A percentile compares a stretch with the other conserved stretches of the same genome.
phyloP scores from a whole-genome alignment of 2,797 vertebrate genomes.

The Orestias chungarensis region DNA sequence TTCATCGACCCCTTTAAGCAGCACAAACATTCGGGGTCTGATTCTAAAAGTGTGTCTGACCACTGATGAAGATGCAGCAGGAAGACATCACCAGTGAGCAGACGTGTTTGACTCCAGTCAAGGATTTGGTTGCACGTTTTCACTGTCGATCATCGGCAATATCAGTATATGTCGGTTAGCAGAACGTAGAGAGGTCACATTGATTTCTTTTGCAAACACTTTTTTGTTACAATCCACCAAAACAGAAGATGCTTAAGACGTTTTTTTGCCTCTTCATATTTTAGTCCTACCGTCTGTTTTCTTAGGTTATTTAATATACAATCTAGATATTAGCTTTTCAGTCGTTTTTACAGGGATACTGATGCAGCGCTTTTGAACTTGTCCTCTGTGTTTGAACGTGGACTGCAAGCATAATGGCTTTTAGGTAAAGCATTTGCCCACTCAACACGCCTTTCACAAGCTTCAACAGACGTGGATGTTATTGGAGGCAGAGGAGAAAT shows the following conservation, averaged over 20 bases:
- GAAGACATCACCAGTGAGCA: slow-evolving; percentile 32
- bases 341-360: slow-evolving; percentile 10
- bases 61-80: slow-evolving; percentile 9
- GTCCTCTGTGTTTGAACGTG: slow-evolving; percentile 21
- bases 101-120: slow-evolving; percentile 32
- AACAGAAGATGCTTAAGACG: background rate
- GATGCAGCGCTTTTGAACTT: slow-evolving; percentile 33
- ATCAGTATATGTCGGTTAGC: background rate
- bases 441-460: slow-evolving; percentile 51
- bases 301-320: slow-evolving; percentile 4
- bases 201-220: slow-evolving; percentile 2
- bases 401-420: slow-evolving; percentile 15
- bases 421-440: slow-evolving; percentile 17
- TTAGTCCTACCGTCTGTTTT: background rate
- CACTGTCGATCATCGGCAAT: background rate
- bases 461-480: slow-evolving; percentile 31
- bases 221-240: background rate
- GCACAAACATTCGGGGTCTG: background rate
- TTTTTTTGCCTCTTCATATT: background rate
- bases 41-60: slow-evolving; percentile 25
- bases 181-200: background rate
- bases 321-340: slow-evolving; percentile 13
- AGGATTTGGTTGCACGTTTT: slow-evolving; percentile 29
- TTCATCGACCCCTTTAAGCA: background rate
- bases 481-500: slow-evolving; percentile 46